A percentile compares a stretch with the other conserved stretches of the same genome.
Evolutionary conservation across 2,888 invertebrate species (phyloP).

Genomic region (Apamea epomidion): DNA sequence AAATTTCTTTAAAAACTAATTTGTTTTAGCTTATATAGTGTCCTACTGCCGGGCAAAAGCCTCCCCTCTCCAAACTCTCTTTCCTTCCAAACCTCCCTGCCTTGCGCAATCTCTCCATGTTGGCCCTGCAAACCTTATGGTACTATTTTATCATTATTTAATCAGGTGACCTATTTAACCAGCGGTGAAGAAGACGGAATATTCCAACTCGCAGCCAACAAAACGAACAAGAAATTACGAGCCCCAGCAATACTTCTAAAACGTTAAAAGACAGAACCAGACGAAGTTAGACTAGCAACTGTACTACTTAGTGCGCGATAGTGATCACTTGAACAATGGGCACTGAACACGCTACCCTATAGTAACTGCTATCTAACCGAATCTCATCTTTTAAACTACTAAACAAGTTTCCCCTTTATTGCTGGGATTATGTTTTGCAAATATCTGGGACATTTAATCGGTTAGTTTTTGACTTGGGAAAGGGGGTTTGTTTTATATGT

Average conservation of each 20-base stretch:
- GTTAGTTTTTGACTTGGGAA: conserved; percentile 21
- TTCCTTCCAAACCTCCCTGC: neutral
- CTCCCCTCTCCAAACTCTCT: too few relatives aligned
- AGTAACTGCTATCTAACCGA: conserved; percentile 37
- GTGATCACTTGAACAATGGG: conserved; percentile 56
- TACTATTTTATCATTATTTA: conserved; percentile 1
- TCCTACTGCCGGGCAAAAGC: neutral
- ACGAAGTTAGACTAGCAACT: conserved; percentile 52
- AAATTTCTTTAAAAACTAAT: neutral
- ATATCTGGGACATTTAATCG: conserved; percentile 45
- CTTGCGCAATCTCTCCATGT: neutral
- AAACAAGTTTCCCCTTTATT: conserved; percentile 56
- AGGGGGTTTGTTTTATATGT: neutral
- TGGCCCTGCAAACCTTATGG: neutral
- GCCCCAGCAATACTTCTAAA: conserved; percentile 38
- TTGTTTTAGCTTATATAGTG: neutral
- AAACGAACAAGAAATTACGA: conserved; percentile 41
- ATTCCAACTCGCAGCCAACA: conserved; percentile 24
- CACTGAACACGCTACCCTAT: conserved; percentile 57
- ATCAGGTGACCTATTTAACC: conserved; percentile 2
- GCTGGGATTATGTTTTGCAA: conserved; percentile 47
- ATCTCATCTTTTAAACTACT: conserved; percentile 58
- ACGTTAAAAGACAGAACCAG: conserved; percentile 49
- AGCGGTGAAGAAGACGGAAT: conserved; percentile 9
- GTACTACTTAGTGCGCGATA: conserved; percentile 60